A percentile compares a stretch with the other conserved stretches of the same genome.
Evolutionary conservation across 2,888 invertebrate species (phyloP).

Genomic region (Cylloceria caligata): DNA sequence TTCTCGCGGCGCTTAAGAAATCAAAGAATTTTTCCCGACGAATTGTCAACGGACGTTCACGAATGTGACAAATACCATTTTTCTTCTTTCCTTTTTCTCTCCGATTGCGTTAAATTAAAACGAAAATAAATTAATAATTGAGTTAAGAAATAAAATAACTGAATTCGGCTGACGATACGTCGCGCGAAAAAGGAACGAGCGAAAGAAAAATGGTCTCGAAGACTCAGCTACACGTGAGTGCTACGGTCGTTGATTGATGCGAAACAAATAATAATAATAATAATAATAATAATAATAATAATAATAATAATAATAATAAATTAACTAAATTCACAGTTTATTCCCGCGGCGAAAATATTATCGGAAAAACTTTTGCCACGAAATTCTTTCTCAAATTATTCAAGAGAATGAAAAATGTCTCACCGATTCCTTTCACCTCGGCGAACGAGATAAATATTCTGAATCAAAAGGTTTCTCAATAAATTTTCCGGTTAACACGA

Average conservation of each 20-base stretch:
- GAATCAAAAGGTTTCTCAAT: neutral
- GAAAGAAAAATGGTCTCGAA: neutral
- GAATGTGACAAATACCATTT: neutral
- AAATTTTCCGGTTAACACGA: neutral
- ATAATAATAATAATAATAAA: too few relatives aligned
- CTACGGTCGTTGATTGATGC: too few relatives aligned
- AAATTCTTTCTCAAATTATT: slow-evolving; percentile 40
- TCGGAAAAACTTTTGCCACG: neutral
- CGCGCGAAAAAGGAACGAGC: neutral
- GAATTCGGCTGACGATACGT: neutral
- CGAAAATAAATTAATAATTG: slow-evolving; percentile 7
- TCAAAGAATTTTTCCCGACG: neutral
- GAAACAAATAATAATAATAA: too few relatives aligned
- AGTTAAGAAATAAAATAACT: slow-evolving; percentile 16
- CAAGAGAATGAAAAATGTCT: slow-evolving; percentile 53
- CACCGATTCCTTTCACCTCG: neutral
- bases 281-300: too few relatives aligned
- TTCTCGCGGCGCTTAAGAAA: slow-evolving; percentile 3
- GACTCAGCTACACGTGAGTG: too few relatives aligned
- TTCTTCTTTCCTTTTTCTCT: slow-evolving; percentile 1
- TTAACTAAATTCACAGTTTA: neutral
- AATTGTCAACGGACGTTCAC: neutral
- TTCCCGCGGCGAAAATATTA: neutral
- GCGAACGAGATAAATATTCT: neutral
- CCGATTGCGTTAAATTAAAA: neutral